Evolutionary conservation across 37 sponge, comb jelly and placozoan genomes (phyloP), one percentile per base, ranked within the genome.

Genomic region (Halisarca cf. caerulea): DNA sequence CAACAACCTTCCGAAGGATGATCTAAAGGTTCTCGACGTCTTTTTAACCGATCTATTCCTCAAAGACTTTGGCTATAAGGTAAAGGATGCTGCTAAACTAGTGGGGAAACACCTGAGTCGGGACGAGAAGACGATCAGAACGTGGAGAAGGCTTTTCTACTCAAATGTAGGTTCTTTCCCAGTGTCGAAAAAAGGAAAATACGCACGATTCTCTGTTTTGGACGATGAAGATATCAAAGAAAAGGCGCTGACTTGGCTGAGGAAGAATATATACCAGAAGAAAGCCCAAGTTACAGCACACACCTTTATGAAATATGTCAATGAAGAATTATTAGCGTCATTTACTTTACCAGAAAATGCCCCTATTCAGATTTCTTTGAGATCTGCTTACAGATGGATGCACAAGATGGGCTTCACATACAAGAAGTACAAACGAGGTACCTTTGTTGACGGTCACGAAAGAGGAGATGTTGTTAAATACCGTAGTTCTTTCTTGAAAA

Each of bases 401-500:
- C 2, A 28, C 3, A 36, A 36, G 3, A 2, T 3, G 2, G 71
- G 71, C 33, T 69, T 69, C 33, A 32, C 2, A 28, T 69, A 69
- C 6, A 32, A 3, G 1, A n/a, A 14, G 35, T 3, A 17, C 7
- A 3, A 3, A 2, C 39, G 43, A 8, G 55, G 58, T 14, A n/a
- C 54, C 5, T 79, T 33, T 47, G 58, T 79, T 28, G 80, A 79
- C 7, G 80, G 80, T 1, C 47, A 79, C 43, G 80, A 69, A 3
- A 2, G 71, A 1, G 8, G 1, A 2, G 71, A 69, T 11, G 71
- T 69, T 1, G 34, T 18, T 18, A 28, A 2, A 3, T 3, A 69
- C 32, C 71, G 71, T 35, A 28, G 2, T 3, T 20, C 3, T 4
- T 69, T 69, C 7, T 2, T 69, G 3, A 9, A 6, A 2, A 9